phyloP scores from a whole-genome alignment of 1,140 invertebrate genomes.

The Zaprionus capensis region DNA sequence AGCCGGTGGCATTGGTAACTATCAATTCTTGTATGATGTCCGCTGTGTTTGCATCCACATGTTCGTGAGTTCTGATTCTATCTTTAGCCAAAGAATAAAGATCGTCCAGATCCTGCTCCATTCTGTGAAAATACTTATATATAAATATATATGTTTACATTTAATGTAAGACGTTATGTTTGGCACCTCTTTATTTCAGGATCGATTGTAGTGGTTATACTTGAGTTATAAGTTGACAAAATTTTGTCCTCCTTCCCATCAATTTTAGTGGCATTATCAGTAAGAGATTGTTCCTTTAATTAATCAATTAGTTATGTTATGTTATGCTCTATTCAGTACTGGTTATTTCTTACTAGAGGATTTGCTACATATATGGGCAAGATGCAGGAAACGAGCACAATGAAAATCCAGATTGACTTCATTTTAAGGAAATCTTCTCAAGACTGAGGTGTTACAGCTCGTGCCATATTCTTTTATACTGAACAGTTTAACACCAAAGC shows the following conservation, averaged over 20 bases:
- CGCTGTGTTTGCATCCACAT: not conserved
- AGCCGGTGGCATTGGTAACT: conserved; percentile 3
- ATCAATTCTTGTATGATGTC: conserved; percentile 5
- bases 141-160: not conserved
- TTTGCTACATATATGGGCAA: not conserved
- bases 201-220: not conserved
- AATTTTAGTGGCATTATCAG: not conserved
- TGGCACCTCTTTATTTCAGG: not conserved
- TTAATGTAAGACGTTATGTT: not conserved
- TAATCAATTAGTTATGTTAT: not conserved
- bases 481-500: too few species aligned
- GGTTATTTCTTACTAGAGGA: not conserved
- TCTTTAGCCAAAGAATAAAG: not conserved
- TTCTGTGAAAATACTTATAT: not conserved
- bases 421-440: not conserved
- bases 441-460: not conserved
- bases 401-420: not conserved
- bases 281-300: not conserved
- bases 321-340: not conserved
- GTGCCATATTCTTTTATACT: not conserved
- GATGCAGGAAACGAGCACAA: not conserved
- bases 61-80: not conserved
- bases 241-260: not conserved
- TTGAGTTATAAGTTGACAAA: not conserved
- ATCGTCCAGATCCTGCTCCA: not conserved